phyloP scores from a whole-genome alignment of 2,888 invertebrate genomes.

The Melolontha melolontha region DNA sequence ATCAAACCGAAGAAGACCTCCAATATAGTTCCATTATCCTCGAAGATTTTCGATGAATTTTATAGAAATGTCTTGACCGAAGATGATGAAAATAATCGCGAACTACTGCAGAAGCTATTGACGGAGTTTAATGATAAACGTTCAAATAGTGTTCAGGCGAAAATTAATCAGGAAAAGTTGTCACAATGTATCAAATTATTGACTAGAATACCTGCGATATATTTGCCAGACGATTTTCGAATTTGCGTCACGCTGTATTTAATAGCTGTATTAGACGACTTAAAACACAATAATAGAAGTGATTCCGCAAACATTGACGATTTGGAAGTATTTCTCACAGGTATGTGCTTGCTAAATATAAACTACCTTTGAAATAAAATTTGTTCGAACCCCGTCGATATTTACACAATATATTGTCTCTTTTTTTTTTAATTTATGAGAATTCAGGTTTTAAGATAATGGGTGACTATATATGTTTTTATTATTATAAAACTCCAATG shows the following conservation, averaged over 20 bases:
- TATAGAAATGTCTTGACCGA: conserved; percentile 30
- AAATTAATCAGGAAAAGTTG: conserved; percentile 48
- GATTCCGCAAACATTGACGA: conserved; percentile 9
- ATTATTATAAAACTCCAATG: no score
- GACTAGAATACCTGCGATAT: conserved; percentile 55
- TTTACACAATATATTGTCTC: no score
- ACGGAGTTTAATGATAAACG: conserved; percentile 11
- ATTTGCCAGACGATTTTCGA: conserved; percentile 51
- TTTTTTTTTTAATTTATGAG: no score
- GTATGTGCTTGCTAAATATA: conserved; percentile 47
- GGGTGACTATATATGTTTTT: no score
- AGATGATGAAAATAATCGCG: not conserved
- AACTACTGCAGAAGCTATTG: not conserved
- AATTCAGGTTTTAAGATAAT: no score
- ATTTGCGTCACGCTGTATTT: conserved; percentile 56
- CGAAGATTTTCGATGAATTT: conserved; percentile 42
- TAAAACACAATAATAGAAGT: conserved; percentile 41
- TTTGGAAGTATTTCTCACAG: conserved; percentile 52
- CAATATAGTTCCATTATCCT: conserved; percentile 2
- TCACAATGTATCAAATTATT: conserved; percentile 52
- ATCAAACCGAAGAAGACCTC: conserved; percentile 48
- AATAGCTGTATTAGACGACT: conserved; percentile 55
- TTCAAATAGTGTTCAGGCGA: conserved; percentile 14
- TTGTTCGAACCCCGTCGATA: no score
- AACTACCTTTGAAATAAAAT: no score